Evolutionary conservation across 2,113 vertebrate genomes (phyloP).

Genomic region (Antechinus stuartii): DNA sequence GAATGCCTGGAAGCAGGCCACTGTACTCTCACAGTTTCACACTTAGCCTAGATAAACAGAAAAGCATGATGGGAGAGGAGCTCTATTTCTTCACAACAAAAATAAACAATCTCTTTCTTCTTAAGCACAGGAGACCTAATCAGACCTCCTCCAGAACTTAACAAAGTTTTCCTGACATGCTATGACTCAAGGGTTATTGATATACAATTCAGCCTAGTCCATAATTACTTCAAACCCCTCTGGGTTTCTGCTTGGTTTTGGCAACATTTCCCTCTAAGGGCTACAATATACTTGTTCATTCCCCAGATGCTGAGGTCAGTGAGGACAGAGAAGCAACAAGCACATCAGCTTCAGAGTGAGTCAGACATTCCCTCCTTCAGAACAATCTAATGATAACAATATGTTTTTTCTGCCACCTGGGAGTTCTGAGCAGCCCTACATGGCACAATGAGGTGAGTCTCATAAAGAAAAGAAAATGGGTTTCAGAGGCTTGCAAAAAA

Average conservation of each 20-base stretch:
- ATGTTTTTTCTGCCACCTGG: constrained; percentile 52
- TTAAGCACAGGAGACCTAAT: neutral
- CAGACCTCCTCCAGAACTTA: neutral
- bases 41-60: neutral
- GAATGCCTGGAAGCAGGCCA: neutral
- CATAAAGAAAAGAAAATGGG: neutral
- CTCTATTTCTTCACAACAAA: neutral
- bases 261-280: neutral
- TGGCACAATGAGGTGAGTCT: neutral
- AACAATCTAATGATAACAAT: constrained; percentile 60
- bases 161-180: neutral
- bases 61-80: neutral
- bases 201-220: neutral
- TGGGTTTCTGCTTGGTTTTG: neutral
- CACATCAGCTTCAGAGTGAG: constrained; percentile 48
- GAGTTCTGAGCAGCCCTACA: constrained; percentile 17
- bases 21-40: neutral
- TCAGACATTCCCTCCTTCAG: constrained; percentile 53
- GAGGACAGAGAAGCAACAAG: constrained; percentile 51
- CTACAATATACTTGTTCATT: constrained; percentile 27
- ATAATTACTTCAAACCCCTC: neutral
- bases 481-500: neutral
- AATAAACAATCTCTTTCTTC: neutral
- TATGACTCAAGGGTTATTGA: neutral
- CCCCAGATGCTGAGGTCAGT: constrained; percentile 54